A percentile compares a stretch with the other conserved stretches of the same genome.
Evolutionary conservation across 2,113 vertebrate species (phyloP).

Genomic region (Prochilodus magdalenae): DNA sequence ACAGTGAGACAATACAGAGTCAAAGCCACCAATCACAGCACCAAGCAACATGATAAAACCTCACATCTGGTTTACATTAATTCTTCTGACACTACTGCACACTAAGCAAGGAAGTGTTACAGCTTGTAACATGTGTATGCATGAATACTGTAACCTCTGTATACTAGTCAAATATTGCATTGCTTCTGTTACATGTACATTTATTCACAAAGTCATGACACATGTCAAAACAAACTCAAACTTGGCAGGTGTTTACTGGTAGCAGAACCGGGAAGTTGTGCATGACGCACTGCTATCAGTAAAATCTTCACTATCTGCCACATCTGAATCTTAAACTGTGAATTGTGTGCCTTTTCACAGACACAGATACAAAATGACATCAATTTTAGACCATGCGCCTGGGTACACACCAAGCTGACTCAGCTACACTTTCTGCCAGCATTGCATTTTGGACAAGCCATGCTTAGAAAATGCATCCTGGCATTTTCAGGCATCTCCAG

Average conservation of each 20-base stretch:
- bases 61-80: slow-evolving; percentile 33
- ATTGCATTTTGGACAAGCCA: slow-evolving; percentile 24
- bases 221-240: background rate
- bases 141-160: background rate
- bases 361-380: background rate
- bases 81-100: background rate
- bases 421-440: slow-evolving; percentile 24
- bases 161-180: background rate
- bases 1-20: slow-evolving; percentile 19
- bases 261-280: background rate
- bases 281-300: background rate
- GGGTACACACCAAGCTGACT: slow-evolving; percentile 14
- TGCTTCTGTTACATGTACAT: slow-evolving; percentile 8
- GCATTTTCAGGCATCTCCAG: background rate
- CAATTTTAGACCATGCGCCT: background rate
- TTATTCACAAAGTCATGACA: too few relatives aligned
- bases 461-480: background rate
- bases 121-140: background rate
- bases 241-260: background rate
- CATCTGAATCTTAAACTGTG: background rate
- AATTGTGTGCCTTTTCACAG: background rate
- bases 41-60: slow-evolving; percentile 22
- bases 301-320: background rate
- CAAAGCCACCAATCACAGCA: slow-evolving; percentile 3
- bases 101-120: background rate